A percentile compares a stretch with the other conserved stretches of the same genome.
These are phyloP conservation scores for Agrotis segetum DNA, from an alignment of 2,888 invertebrate species.

Conservation along the genomic window DNA sequence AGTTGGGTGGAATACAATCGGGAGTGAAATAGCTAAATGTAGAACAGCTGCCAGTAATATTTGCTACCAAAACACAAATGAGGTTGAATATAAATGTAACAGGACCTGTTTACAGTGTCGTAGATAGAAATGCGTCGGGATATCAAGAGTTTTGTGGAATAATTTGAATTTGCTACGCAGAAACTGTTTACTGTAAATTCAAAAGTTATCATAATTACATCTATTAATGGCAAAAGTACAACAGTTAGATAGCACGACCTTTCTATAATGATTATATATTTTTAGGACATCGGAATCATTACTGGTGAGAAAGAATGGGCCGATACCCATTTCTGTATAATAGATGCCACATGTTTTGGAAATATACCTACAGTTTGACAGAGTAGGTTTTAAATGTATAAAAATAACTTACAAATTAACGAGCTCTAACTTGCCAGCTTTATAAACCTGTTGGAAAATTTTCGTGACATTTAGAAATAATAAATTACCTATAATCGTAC, in stretches of 20 bases:
- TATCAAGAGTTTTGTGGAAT: not conserved
- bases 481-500: not conserved
- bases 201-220: not conserved
- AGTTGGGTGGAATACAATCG: not conserved
- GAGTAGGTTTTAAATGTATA: not conserved
- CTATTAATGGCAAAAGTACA: not conserved
- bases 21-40: slow-evolving; percentile 5
- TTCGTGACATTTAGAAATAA: not conserved
- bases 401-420: not conserved
- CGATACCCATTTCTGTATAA: not conserved
- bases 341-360: not conserved
- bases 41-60: not conserved
- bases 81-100: slow-evolving; percentile 5
- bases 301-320: not conserved
- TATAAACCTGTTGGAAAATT: not conserved
- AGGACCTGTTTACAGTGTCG: not conserved
- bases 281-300: not conserved
- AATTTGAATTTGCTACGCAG: not conserved
- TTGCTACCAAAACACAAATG: slow-evolving; percentile 10
- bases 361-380: not conserved
- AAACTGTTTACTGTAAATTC: not conserved
- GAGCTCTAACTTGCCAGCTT: not conserved
- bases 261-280: not conserved
- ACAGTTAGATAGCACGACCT: not conserved
- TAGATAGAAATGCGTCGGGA: not conserved